Base-by-base conservation (phyloP, 1,140 invertebrate genomes). In the Pseudomyrmex dendroicus region DNA sequence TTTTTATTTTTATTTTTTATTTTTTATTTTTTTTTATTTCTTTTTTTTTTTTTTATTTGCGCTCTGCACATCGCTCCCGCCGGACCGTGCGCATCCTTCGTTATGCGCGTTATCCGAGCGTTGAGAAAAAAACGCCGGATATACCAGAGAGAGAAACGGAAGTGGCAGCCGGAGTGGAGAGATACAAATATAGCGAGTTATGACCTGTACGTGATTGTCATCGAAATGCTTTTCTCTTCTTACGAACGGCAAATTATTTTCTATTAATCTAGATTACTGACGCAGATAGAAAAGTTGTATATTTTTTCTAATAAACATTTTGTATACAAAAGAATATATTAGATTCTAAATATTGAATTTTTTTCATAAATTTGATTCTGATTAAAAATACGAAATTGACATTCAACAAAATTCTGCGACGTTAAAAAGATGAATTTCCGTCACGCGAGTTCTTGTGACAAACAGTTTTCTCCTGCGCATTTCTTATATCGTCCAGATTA, bases 91-190 rank as follows among this genome's bases (percentile, higher is more conserved):
- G 76, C 66, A 46, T 80, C 54, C 76, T 78, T 80, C 76, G 76
- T 80, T 70, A 80, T 80, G 66, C 66, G 66, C 76, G 48, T 59
- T 48, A 35, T 5, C 35, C 56, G 64, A 52, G 22, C 22, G 20
- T 80, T 61, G 46, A 54, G 35, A 80, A 80, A 72, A 76, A 76
- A 80, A 70, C 46, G 17, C 13, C 7, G 25, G 25, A 77, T 66
- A 35, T 35, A n/a, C 8, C 62, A 25, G 0, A 13, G 15, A 50
- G 48, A 50, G 20, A 2, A 7, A 70, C 44, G 20, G 2, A 70
- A 72, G 54, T 72, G n/a, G 67, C 44, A 15, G 17, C 9, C 62
- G 17, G 68, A 48, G 56, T 25, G 20, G 25, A 48, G 44, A 80
- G 50, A 59, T 72, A 61, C 44, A 80, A 72, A 72, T 35, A 35